A percentile compares a stretch with the other conserved stretches of the same genome.
These are phyloP conservation scores for Sebastes umbrosus DNA, from an alignment of 2,797 vertebrate species.

Conservation along the genomic window DNA sequence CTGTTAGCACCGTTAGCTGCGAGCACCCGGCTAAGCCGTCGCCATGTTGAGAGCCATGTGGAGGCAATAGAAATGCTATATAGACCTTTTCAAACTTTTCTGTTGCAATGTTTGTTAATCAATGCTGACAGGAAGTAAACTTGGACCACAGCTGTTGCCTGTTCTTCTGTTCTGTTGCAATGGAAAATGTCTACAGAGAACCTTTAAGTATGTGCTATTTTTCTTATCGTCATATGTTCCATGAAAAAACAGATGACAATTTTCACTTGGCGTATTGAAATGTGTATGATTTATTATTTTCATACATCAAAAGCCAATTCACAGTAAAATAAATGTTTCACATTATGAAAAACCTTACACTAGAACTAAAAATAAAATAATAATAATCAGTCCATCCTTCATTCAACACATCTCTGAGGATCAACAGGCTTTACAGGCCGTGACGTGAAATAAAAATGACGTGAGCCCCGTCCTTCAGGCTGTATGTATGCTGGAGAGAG, in stretches of 20 bases:
- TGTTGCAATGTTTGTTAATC: no score
- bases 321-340: neutral
- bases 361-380: no score
- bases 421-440: conserved; percentile 29
- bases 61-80: no score
- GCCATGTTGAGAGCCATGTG: no score
- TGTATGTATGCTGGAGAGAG: neutral
- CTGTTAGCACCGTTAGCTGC: no score
- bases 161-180: no score
- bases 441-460: conserved; percentile 2
- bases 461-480: neutral
- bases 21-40: no score
- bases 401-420: neutral
- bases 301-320: neutral
- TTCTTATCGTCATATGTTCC: neutral
- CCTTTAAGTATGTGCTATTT: neutral
- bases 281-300: neutral
- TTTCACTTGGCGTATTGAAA: neutral
- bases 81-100: no score
- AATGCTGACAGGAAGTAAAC: no score
- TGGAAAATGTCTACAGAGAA: neutral
- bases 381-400: neutral
- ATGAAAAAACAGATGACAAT: neutral
- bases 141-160: no score
- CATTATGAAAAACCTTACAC: no score